A percentile compares a stretch with the other conserved stretches of the same genome.
These are phyloP conservation scores for Oxytorus armatus DNA, from an alignment of 2,888 invertebrate species.

Conservation along the genomic window DNA sequence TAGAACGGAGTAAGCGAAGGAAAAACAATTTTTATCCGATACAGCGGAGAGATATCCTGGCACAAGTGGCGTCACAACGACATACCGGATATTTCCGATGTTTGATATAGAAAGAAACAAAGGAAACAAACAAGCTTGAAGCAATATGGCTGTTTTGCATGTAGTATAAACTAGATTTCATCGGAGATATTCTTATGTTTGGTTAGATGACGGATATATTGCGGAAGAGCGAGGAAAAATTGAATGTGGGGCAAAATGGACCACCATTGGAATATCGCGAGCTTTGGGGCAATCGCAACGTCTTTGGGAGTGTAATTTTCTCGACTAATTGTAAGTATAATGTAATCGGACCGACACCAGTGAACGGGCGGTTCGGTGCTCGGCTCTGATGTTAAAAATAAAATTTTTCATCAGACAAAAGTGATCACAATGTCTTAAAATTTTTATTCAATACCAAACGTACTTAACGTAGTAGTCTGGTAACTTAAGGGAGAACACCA, in stretches of 20 bases:
- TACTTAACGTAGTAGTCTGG: too few relatives aligned
- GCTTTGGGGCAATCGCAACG: background rate
- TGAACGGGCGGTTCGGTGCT: too few relatives aligned
- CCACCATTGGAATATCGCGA: background rate
- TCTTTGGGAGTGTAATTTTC: too few relatives aligned
- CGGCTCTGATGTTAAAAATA: too few relatives aligned
- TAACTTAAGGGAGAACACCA: too few relatives aligned
- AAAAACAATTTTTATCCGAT: constrained; percentile 20
- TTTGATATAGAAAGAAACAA: constrained; percentile 19
- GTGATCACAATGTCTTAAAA: too few relatives aligned
- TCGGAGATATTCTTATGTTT: constrained; percentile 15
- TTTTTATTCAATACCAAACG: too few relatives aligned
- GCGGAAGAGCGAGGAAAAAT: constrained; percentile 10
- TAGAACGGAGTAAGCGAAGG: background rate
- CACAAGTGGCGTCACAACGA: constrained; percentile 6
- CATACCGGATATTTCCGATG: constrained; percentile 6
- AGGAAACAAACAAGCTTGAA: background rate
- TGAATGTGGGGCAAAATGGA: background rate
- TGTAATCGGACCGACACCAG: too few relatives aligned
- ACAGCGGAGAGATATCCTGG: too few relatives aligned
- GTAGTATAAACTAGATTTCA: constrained; percentile 34
- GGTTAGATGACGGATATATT: constrained; percentile 1
- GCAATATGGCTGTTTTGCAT: constrained; percentile 31
- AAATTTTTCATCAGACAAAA: too few relatives aligned
- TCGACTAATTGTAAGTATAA: too few relatives aligned